A percentile compares a stretch with the other conserved stretches of the same genome.
Evolutionary conservation across 2,113 vertebrate species (phyloP).

Genomic region (Setophaga petechia): DNA sequence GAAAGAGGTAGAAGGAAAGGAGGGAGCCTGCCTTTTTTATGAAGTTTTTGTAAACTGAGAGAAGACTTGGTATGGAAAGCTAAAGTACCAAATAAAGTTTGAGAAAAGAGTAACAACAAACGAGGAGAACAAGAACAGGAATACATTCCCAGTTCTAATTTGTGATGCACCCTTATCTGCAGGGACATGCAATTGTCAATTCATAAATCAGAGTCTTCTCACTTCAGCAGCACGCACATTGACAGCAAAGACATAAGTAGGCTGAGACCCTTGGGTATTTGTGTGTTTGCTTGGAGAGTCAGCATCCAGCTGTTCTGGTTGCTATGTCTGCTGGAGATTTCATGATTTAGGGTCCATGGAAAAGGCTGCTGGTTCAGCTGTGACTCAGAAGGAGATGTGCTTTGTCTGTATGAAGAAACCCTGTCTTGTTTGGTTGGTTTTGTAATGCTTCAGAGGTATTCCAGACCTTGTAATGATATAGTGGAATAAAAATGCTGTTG

Average conservation of each 20-base stretch:
- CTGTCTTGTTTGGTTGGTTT: background rate
- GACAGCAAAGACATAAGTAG: conserved; percentile 15
- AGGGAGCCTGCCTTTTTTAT: background rate
- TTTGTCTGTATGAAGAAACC: background rate
- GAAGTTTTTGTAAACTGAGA: background rate
- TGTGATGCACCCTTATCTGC: background rate
- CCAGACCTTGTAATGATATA: background rate
- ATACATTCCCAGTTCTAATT: background rate
- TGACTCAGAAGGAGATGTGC: background rate
- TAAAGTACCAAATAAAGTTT: background rate
- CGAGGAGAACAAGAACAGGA: background rate
- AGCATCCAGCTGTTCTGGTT: background rate
- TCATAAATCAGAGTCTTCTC: conserved; percentile 28
- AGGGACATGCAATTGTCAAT: conserved; percentile 5
- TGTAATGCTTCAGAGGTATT: background rate
- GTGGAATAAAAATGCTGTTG: background rate
- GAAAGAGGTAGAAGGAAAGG: background rate
- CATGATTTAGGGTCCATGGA: background rate
- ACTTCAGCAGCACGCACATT: background rate
- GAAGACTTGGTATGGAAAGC: background rate
- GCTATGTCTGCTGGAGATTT: background rate
- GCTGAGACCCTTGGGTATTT: conserved; percentile 31
- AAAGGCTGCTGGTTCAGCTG: background rate
- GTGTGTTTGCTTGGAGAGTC: background rate
- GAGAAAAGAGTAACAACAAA: background rate